Base-by-base conservation (phyloP, 1,140 invertebrate species). In the Helicoverpa zea region DNA sequence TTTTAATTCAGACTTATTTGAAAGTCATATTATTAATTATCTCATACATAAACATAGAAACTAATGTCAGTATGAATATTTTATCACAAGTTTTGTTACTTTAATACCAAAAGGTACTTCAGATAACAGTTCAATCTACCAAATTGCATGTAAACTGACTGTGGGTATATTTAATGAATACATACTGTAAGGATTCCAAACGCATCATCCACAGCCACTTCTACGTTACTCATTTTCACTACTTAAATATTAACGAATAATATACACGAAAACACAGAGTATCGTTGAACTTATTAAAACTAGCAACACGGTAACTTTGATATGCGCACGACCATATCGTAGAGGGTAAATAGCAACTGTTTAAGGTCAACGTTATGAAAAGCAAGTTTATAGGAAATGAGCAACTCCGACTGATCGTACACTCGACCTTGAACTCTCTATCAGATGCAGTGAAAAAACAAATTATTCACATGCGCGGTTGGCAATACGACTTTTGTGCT, bases 141-240 rank as follows among this genome's bases (percentile, higher is more conserved):
- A 7, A 16, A 58, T 58, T 9, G 2, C 10, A 58, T 18, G 14
- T 0, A 54, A n/a, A 16, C 1, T n/a, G n/a, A 54, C 14, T 54
- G 3, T 23, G 23, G 23, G 23, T 2, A 54, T 16, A n/a, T n/a
- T 4, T 29, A 64, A 43, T 18, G 58, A 9, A 84, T 86, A 90
- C 90, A 86, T 89, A 92, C 89, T 80, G 81, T 68, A 72, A 54
- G 10, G 66, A 86, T 86, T 70, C 85, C 89, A 59, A 90, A 82
- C 59, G 88, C 80, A 61, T 91, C 90, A 29, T 35, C 68, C 52
- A 89, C 52, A 64, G 86, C 90, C 56, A 84, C 86, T 87, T 90
- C 66, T 83, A 90, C 87, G 70, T 89, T 87, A 82, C 83, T 86
- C 90, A 91, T 91, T 61, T 23, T 89, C 43, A 13, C 23, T 59